phyloP scores from a whole-genome alignment of 2,888 invertebrate species.

The Imbricaverruca yamaguchii region DNA sequence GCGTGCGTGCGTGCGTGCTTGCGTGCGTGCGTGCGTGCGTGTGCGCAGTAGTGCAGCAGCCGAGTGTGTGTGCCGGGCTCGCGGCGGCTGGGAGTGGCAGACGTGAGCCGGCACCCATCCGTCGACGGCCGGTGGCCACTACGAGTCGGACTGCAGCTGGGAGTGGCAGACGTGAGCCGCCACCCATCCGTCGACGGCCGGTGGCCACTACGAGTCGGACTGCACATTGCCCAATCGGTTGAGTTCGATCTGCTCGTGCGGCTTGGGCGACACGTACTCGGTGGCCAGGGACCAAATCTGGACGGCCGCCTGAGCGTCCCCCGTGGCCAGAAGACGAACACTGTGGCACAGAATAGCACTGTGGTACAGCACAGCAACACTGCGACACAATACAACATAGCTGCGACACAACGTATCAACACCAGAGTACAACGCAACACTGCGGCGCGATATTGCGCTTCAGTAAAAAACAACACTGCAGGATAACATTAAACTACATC shows the following conservation, averaged over 20 bases:
- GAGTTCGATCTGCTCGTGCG: neutral
- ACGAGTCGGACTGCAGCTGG: neutral
- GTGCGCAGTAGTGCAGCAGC: neutral
- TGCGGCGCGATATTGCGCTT: too few species aligned
- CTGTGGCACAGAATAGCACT: neutral
- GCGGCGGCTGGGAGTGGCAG: too few species aligned
- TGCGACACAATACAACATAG: neutral
- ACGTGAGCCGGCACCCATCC: too few species aligned
- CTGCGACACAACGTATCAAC: too few species aligned
- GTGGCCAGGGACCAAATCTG: constrained; percentile 5
- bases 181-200: neutral
- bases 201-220: neutral
- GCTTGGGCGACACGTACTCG: constrained; percentile 17
- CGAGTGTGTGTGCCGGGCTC: neutral
- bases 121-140: neutral
- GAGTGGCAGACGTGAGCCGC: too few species aligned
- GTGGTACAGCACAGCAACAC: neutral
- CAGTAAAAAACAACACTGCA: too few species aligned
- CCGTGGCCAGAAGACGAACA: neutral
- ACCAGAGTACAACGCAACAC: too few species aligned
- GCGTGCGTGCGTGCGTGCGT: too few species aligned
- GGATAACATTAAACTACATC: too few species aligned
- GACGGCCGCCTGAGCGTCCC: neutral
- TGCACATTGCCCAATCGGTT: constrained; percentile 5
- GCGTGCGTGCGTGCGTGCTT: neutral